Percentiles rank a stretch among this genome's conserved stretches.
These are phyloP conservation scores for Erpetoichthys calabaricus DNA, from an alignment of 2,797 vertebrate genomes.

Conservation along the genomic window DNA sequence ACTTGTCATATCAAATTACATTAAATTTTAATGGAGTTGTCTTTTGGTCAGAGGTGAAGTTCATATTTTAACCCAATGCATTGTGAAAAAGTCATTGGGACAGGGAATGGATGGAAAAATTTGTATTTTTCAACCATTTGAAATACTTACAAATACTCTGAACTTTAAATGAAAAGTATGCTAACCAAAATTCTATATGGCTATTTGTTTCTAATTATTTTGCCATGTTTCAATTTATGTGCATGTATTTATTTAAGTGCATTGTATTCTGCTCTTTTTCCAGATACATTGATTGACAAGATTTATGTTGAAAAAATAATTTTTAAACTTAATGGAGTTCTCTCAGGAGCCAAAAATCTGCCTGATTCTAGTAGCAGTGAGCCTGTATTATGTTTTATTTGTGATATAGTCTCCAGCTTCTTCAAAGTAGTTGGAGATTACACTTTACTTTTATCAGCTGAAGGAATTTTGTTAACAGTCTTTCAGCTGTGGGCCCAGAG, in stretches of 20 bases:
- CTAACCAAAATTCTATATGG: no score
- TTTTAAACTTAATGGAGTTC: conserved; percentile 71
- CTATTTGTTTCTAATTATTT: no score
- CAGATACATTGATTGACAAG: conserved; percentile 77
- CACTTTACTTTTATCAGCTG: conserved; percentile 68
- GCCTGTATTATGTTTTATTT: conserved; percentile 77
- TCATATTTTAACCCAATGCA: no score
- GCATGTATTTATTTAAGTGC: conserved; percentile 9
- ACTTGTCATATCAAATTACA: no score
- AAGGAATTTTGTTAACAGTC: conserved; percentile 78
- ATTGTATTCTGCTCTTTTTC: conserved; percentile 18
- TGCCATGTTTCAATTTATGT: neutral
- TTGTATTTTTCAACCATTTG: no score
- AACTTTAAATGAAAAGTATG: no score
- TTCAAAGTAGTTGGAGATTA: conserved; percentile 78
- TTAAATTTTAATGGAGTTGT: no score
- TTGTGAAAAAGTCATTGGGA: no score
- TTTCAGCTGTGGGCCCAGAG: conserved; percentile 83
- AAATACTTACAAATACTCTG: no score
- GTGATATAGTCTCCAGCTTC: conserved; percentile 77
- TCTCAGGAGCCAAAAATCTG: conserved; percentile 70
- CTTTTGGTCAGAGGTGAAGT: no score
- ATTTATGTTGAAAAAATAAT: conserved; percentile 77
- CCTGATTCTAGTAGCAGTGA: conserved; percentile 73
- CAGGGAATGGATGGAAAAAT: no score